Evolutionary conservation across 2,888 invertebrate species (phyloP), one percentile per base, ranked within the genome.

Genomic region (Empis livida): DNA sequence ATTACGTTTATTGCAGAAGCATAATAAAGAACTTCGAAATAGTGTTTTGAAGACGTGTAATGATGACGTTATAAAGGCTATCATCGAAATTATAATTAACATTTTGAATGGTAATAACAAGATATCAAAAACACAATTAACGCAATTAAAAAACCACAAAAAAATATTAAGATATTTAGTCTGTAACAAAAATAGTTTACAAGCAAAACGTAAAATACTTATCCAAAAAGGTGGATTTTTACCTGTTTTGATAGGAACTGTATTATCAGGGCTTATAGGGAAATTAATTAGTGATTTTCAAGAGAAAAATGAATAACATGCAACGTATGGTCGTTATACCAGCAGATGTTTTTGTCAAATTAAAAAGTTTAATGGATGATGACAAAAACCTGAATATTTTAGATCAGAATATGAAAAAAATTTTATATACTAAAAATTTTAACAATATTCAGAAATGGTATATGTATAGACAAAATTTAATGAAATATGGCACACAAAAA

Each of bases 141-240:
- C 10, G 10, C 5, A 15, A 13, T 38, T 44, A 30, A 37, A 27
- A 23, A 38, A 38, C 9, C 23, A 44, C 38, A 44, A 38, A 44
- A 38, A n/a, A 10, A 2, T 10, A 11, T 23, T 44, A 44, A 38
- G 44, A 5, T 14, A 14, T 20, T 11, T 44, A 39, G 30, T 16
- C 2, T 3, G 10, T 31, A 11, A 39, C 27, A 39, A 44, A 30
- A 10, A 10, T 10, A 39, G 31, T 44, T 11, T 44, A 11, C 11
- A 27, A 30, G 10, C 31, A 2, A 44, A 47, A 15, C 38, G 43
- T 20, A 43, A 39, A 47, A 32, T 47, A 10, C 30, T 47, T 17
- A 17, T 43, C 2, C 47, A 47, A 38, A 17, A 39, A 30, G 47
- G 47, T 14, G 47, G 47, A 2, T 43, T 47, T 16, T 30, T 47